Percentiles rank a stretch among this genome's conserved stretches.
Evolutionary conservation across 2,888 invertebrate genomes (phyloP).

Genomic region (Apantesis nais): DNA sequence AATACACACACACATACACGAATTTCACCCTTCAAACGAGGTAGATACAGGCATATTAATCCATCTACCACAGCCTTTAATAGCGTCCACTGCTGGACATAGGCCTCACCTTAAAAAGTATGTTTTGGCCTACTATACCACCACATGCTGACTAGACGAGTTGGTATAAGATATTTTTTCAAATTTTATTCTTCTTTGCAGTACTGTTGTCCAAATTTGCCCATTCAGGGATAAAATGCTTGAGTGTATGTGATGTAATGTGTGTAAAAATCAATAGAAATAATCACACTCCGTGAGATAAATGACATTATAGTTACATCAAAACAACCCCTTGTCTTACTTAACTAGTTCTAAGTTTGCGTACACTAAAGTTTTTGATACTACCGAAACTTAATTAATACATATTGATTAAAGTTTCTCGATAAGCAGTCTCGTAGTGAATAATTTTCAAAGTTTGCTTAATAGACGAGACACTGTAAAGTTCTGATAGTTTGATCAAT

Average conservation of each 20-base stretch:
- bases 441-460: conserved; percentile 16
- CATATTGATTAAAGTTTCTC: conserved; percentile 27
- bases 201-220: no score
- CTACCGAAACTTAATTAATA: conserved; percentile 39
- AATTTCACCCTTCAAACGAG: no score
- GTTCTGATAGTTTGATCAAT: conserved; percentile 10
- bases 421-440: conserved; percentile 10
- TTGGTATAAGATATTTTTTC: no score
- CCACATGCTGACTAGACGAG: no score
- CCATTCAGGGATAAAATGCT: not conserved
- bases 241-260: not conserved
- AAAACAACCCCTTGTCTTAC: conserved; percentile 3
- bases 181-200: no score
- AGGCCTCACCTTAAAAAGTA: no score
- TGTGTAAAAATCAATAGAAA: not conserved
- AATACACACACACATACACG: no score
- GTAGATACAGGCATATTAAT: no score
- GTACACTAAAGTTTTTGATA: conserved; percentile 24
- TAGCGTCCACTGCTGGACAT: no score
- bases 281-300: not conserved
- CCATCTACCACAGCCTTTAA: no score
- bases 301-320: not conserved
- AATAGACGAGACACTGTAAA: conserved; percentile 1
- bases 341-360: not conserved
- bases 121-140: no score